These are phyloP conservation scores for Anhinga anhinga DNA, from an alignment of 2,113 vertebrate genomes.

Conservation along the genomic window DNA sequence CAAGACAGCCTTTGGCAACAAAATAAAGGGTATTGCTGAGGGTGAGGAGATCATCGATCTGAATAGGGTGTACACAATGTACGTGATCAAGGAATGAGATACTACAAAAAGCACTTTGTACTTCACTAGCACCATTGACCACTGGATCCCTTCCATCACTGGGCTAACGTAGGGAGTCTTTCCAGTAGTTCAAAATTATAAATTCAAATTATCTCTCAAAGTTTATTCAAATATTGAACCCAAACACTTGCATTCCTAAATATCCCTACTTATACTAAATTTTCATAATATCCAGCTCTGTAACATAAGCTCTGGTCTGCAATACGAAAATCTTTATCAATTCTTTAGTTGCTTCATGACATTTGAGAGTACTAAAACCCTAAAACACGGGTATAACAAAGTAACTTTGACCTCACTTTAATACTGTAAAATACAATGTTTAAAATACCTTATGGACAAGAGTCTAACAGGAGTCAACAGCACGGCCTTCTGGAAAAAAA, in stretches of 20 bases:
- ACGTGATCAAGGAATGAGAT: accelerated
- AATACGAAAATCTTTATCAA: not conserved
- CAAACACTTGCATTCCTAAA: not conserved
- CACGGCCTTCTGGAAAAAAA: not conserved
- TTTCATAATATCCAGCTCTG: not conserved
- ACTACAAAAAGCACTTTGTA: not conserved
- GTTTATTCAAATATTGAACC: not conserved
- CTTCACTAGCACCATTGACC: not conserved
- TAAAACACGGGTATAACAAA: not conserved
- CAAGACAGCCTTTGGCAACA: not conserved
- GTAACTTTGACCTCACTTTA: not conserved
- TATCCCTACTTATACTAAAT: not conserved
- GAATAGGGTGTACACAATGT: accelerated
- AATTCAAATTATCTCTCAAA: not conserved
- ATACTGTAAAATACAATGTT: not conserved
- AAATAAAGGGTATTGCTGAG: not conserved
- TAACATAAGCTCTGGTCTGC: not conserved
- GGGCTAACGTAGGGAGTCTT: accelerated
- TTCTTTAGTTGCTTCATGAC: not conserved
- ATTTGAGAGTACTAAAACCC: not conserved
- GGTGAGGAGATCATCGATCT: not conserved
- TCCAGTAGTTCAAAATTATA: not conserved
- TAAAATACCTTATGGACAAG: not conserved
- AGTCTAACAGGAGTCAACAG: not conserved
- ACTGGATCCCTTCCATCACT: not conserved